Evolutionary conservation across 2,888 invertebrate species (phyloP), one percentile per base, ranked within the genome.

Genomic region (Acrobasis repandana): DNA sequence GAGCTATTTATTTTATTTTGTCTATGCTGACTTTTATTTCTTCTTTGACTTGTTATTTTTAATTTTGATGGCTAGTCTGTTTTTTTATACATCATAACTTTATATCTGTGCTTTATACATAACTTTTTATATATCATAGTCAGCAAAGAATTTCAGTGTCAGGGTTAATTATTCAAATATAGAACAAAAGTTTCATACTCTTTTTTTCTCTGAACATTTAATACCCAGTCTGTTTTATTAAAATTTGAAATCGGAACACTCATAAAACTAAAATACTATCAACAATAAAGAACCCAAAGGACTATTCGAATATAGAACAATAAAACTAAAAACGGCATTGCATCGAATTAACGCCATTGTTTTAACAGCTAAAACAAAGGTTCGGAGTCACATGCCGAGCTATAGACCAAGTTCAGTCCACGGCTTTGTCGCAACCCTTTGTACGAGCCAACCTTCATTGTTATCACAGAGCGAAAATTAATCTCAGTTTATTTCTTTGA

Each of bases 401-500:
- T 86, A 87, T 90, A 90, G 90, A 85, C 80, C 81, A 82, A 87
- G 81, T 80, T 77, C 77, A 66, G 72, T 75, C 78, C 84, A 46
- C 46, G 28, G 46, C 82, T 87, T 90, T 90, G 88, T 84, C 72
- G 71, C 70, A 79, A 81, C 85, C 89, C 86, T 85, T 86, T 86
- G 79, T 83, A 76, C 72, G 77, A 28, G 43, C 43, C 75, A 78
- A 70, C 73, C 73, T 74, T 76, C 77, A 85, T 90, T 90, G 90
- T 90, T 88, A 84, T 79, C 77, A 70, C 74, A 79, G 82, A 83
- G 85, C 83, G 85, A 78, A 82, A 90, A 92, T 91, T 92, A 91
- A 91, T 91, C 91, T 90, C 85, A 80, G 84, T 86, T 80, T 85
- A 87, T 84, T 87, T 88, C 88, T 91, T 90, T 89, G 90, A 89